Base-by-base conservation (phyloP, 2,797 vertebrate genomes). In the Antrozous pallidus region DNA sequence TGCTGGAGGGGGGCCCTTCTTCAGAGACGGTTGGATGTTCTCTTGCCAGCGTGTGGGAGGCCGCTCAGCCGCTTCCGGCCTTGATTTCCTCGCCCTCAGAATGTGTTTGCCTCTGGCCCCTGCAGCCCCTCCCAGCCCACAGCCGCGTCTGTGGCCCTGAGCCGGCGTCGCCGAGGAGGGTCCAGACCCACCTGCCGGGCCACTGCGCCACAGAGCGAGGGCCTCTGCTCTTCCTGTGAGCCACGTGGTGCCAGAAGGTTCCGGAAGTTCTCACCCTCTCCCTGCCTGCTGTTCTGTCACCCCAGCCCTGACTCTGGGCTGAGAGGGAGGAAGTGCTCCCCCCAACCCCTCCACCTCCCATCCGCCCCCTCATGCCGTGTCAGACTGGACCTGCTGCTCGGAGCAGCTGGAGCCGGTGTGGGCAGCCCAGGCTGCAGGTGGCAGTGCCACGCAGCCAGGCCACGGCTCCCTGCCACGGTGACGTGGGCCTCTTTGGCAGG, bases 191-290 rank as follows among this genome's bases (percentile, higher is more conserved):
- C 9, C 2, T 40, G 13, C 74, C 69, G 31, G 51, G 84, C 51
- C 63, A 14, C 80, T 2, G 4, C 0, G 4, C 82, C 78, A 47
- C 58, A 49, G 74, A 28, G 65, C 1, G 0, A 28, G 77, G 47
- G 65, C 36, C 83, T 69, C 54, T 51, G 85, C 81, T 51, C 73
- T 83, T 70, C 84, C 77, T 69, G 91, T 86, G 86, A 85, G 80
- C 61, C 67, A 33, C 1, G 18, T 71, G 82, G 81, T 42, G 12
- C 74, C 69, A 14, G 83, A 83, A 92, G 42, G 79, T 71, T 6
- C 69, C 13, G 24, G 95, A 94, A 95, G 71, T 65, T 77, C 67
- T 83, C 22, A 71, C 85, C 65, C 40, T 13, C 73, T 56, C 73
- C 74, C 69, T 49, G 67, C 87, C 67, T 26, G 22, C 69, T 5